Conservation (phyloP, 2,113 vertebrate genomes). For the Thalassoma bifasciatum region DNA sequence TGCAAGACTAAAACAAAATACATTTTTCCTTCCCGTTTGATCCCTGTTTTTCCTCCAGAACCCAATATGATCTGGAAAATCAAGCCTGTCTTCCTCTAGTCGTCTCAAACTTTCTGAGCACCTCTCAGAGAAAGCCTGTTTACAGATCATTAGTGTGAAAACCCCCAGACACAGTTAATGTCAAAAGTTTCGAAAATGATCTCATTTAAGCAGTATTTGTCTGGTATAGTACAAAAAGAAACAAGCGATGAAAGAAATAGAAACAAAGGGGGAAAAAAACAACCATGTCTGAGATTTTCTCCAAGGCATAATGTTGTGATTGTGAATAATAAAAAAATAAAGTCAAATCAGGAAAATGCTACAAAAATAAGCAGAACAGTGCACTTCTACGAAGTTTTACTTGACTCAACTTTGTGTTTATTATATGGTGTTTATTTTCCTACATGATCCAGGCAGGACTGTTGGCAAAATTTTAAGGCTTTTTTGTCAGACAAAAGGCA, state of each 20-base stretch:
- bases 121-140: slow-evolving; percentile 1
- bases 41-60: slow-evolving; percentile 2
- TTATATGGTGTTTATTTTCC: neutral
- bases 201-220: slow-evolving; percentile 4
- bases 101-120: neutral
- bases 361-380: neutral
- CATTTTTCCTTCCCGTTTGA: slow-evolving; percentile 17
- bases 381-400: neutral
- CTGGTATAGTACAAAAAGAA: slow-evolving; percentile 18
- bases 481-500: neutral
- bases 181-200: slow-evolving; percentile 4
- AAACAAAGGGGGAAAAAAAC: neutral
- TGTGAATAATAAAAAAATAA: neutral
- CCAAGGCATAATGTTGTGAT: neutral
- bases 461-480: neutral
- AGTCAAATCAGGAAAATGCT: neutral
- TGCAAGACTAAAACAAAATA: neutral
- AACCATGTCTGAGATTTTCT: neutral
- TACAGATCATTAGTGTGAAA: slow-evolving; percentile 21
- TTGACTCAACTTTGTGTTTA: neutral
- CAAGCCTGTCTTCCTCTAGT: slow-evolving; percentile 14
- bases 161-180: slow-evolving; percentile 9
- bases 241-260: neutral
- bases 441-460: neutral
- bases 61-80: slow-evolving; percentile 31